Base-by-base conservation (phyloP, 2,113 vertebrate species). In the Noctilio leporinus region DNA sequence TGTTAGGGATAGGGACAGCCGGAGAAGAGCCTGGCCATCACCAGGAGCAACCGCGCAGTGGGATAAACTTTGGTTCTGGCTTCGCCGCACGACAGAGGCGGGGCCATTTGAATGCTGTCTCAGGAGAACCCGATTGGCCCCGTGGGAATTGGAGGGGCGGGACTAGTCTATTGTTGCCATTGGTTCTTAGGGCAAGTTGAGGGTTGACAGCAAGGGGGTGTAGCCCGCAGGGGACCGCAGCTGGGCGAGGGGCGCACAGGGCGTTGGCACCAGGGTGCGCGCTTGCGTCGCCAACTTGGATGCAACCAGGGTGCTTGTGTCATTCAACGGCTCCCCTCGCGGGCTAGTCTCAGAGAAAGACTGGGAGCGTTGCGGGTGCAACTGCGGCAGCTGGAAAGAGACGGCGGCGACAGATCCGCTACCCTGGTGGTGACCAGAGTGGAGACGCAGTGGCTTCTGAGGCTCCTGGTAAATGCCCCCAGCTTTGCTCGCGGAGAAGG, bases 321-420 rank as follows among this genome's bases (percentile, higher is more conserved):
- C 77, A 69, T 95, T 96, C 95, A 57, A 94, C 93, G 93, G 95
- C 96, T 97, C 77, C 86, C 89, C 72, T 96, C 81, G 3, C 26
- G 67, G 73, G 73, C 59, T 82, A 35, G 75, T 93, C 67, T 8
- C 89, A 22, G 69, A 26, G 75, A 96, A 76, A 16, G 9, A 38
- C 62, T 14, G 4, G 26, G 53, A 85, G 45, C 67, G 4, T 57
- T 53, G 83, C n/a, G 2, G 4, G 33, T 26, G 70, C 62, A n/a
- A 57, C 77, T 80, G 94, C n/a, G n/a, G 91, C 38, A 49, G 30
- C 15, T 40, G 69, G 51, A 77, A 77, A 78, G 89, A 85, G 83
- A 73, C 22, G 24, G 57, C 40, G 51, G 85, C 59, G 24, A 33
- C 38, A 16, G 55, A 64, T 33, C 45, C 20, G 67, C n/a, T 92